These are phyloP conservation scores for Acronicta aceris DNA, from an alignment of 2,888 invertebrate genomes.

Conservation along the genomic window DNA sequence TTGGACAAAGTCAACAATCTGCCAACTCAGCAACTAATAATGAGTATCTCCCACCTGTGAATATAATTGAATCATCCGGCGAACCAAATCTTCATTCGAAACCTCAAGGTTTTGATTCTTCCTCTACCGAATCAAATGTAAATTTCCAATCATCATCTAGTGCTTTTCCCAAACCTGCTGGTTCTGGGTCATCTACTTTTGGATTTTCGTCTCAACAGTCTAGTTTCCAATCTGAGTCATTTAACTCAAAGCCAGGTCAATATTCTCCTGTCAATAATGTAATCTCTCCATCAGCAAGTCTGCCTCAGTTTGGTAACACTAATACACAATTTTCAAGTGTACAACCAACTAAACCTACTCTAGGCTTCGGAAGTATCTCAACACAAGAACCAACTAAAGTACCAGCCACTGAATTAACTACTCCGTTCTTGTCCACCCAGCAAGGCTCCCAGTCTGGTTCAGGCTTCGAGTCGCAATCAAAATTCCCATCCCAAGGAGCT, in stretches of 20 bases:
- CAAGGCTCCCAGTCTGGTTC: constrained; percentile 1
- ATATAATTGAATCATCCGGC: constrained; percentile 8
- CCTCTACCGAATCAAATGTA: constrained; percentile 4
- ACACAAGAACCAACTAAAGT: constrained; percentile 61
- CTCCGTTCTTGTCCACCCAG: constrained; percentile 50
- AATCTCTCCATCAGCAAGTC: neutral
- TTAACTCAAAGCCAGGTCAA: constrained; percentile 1
- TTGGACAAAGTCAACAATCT: constrained; percentile 21
- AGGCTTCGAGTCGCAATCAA: neutral
- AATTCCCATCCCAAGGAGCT: neutral
- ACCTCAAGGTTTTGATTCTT: constrained; percentile 9
- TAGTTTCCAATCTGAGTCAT: constrained; percentile 19
- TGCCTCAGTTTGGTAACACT: neutral
- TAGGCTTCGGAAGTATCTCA: constrained; percentile 22
- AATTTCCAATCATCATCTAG: constrained; percentile 4
- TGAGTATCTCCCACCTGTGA: neutral
- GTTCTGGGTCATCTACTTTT: constrained; percentile 1
- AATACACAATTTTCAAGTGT: constrained; percentile 3
- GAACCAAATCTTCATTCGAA: constrained; percentile 1
- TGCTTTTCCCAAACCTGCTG: neutral
- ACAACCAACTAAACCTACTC: constrained; percentile 32
- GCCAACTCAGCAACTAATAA: constrained; percentile 4
- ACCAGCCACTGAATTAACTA: constrained; percentile 69
- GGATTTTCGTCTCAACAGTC: constrained; percentile 2
- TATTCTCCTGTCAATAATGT: neutral